Percentiles rank a stretch among this genome's conserved stretches.
These are phyloP conservation scores for Cydia fagiglandana DNA, from an alignment of 1,140 invertebrate species.

Conservation along the genomic window DNA sequence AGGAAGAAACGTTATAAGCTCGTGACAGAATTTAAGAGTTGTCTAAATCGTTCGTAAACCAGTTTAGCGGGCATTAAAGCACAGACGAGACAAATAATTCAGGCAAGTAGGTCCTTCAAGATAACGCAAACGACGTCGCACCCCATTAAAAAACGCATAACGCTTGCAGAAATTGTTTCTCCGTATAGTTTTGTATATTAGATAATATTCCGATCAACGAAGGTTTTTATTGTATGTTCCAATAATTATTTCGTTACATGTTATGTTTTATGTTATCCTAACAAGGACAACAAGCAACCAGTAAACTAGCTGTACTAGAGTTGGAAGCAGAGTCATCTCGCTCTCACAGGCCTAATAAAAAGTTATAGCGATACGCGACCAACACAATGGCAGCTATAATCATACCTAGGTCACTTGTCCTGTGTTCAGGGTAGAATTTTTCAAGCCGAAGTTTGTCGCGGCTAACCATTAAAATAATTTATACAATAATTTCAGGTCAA, in stretches of 20 bases:
- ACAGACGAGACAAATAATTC: conserved; percentile 12
- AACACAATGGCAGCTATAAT: too few species aligned
- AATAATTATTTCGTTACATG: too few species aligned
- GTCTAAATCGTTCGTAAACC: conserved; percentile 13
- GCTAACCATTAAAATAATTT: too few species aligned
- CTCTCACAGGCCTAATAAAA: too few species aligned
- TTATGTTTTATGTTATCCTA: neutral
- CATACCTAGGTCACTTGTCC: too few species aligned
- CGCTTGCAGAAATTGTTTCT: conserved; percentile 7
- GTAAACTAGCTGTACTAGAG: too few species aligned
- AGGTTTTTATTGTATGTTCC: neutral
- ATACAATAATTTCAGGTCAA: too few species aligned
- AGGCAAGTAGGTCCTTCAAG: conserved; percentile 6
- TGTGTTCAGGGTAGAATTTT: too few species aligned
- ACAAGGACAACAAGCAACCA: neutral
- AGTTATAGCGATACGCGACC: too few species aligned
- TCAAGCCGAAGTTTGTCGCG: too few species aligned
- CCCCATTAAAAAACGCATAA: conserved; percentile 13
- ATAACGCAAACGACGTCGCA: conserved; percentile 4
- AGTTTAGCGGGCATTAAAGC: conserved; percentile 9
- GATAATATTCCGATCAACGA: neutral
- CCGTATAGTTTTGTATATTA: neutral
- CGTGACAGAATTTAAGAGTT: neutral
- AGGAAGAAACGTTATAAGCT: neutral
- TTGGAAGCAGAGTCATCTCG: too few species aligned